Conservation (phyloP, 2,113 vertebrate species). For the Hippocampus barbouri region DNA sequence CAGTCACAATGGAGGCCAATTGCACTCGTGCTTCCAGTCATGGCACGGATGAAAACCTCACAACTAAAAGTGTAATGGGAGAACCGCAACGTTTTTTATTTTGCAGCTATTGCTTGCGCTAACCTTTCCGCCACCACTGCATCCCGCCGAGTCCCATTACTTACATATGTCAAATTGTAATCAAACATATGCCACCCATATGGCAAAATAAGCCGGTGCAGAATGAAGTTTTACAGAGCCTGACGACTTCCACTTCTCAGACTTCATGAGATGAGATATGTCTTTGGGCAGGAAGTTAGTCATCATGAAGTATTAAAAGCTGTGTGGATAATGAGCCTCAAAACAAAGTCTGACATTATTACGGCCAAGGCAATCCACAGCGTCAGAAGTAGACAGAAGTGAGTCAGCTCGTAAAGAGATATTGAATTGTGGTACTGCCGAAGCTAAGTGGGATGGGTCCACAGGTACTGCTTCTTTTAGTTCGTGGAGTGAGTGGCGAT, state of each 20-base stretch:
- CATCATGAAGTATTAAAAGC: background rate
- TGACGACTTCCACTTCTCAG: background rate
- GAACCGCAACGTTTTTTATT: background rate
- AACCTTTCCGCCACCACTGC: background rate
- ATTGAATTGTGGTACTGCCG: background rate
- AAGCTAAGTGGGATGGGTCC: too few relatives aligned
- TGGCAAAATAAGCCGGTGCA: background rate
- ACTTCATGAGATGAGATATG: background rate
- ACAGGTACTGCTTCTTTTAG: too few relatives aligned
- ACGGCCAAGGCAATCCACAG: background rate
- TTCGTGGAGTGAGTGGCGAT: too few relatives aligned
- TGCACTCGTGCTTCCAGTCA: background rate
- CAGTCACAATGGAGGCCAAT: background rate
- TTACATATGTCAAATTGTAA: slow-evolving; percentile 1
- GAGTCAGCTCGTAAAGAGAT: background rate
- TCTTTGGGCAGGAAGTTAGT: background rate
- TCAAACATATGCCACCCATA: background rate
- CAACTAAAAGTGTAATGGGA: background rate
- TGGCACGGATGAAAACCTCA: background rate
- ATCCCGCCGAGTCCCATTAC: background rate
- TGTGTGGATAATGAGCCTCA: background rate
- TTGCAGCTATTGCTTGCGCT: background rate
- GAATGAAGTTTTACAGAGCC: background rate
- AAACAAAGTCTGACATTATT: background rate
- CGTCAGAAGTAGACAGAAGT: background rate